Conservation (phyloP, 2,113 vertebrate species). For the Hemibagrus wyckioides region DNA sequence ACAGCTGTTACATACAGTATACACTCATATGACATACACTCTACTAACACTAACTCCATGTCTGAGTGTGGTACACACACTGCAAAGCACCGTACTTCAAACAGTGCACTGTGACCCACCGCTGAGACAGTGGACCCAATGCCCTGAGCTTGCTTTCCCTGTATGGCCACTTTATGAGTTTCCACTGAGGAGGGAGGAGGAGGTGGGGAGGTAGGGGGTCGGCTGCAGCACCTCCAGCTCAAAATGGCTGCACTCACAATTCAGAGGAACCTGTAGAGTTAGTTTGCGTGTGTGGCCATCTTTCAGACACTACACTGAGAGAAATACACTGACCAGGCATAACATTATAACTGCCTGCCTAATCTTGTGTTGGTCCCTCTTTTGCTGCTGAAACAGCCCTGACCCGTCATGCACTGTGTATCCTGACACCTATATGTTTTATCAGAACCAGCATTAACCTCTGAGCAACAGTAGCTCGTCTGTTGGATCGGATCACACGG, state of each 20-base stretch:
- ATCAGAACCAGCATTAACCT: no score
- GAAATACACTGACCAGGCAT: no score
- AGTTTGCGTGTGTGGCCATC: conserved; percentile 3
- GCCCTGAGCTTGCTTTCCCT: conserved; percentile 46
- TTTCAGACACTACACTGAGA: background rate
- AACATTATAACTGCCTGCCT: no score
- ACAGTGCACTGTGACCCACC: conserved; percentile 32
- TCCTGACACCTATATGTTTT: no score
- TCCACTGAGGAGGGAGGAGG: conserved; percentile 33
- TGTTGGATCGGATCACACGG: no score
- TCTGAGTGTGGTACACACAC: conserved; percentile 5
- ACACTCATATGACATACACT: conserved; percentile 19
- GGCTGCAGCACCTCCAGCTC: conserved; percentile 18
- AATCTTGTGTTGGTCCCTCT: no score
- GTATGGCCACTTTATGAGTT: conserved; percentile 46
- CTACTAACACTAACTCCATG: background rate
- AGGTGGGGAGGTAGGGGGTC: background rate
- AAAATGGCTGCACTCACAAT: conserved; percentile 15
- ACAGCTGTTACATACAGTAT: conserved; percentile 27
- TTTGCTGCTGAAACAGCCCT: no score
- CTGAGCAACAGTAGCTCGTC: no score
- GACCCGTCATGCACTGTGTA: no score
- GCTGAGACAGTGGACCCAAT: conserved; percentile 43
- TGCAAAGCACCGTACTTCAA: background rate
- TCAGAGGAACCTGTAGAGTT: background rate